Percentiles rank a stretch among this genome's conserved stretches.
These are phyloP conservation scores for Zaprionus gabonicus DNA, from an alignment of 1,140 invertebrate genomes.

Conservation along the genomic window DNA sequence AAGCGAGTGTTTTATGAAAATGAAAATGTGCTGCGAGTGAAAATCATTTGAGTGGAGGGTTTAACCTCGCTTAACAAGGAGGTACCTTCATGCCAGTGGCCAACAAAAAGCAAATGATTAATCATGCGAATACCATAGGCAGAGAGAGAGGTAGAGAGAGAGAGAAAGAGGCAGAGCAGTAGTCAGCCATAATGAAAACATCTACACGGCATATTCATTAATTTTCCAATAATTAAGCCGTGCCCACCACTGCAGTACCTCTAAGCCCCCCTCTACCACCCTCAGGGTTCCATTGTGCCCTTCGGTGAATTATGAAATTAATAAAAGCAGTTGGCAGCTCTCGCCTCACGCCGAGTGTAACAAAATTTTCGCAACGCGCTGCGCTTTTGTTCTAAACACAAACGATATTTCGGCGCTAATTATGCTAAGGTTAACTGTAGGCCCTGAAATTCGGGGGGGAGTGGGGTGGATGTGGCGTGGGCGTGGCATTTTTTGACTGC, in stretches of 20 bases:
- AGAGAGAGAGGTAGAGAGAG: neutral
- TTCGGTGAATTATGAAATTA: conserved; percentile 77
- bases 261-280: neutral
- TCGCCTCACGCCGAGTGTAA: conserved; percentile 12
- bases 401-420: conserved; percentile 73
- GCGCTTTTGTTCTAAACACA: conserved; percentile 79
- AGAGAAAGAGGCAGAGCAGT: neutral
- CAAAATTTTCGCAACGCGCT: conserved; percentile 61
- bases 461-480: neutral
- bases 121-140: conserved; percentile 62
- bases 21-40: conserved; percentile 35
- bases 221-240: conserved; percentile 80
- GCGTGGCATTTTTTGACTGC: conserved; percentile 34
- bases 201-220: conserved; percentile 77
- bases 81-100: neutral
- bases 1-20: conserved; percentile 32
- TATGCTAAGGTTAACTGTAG: conserved; percentile 73
- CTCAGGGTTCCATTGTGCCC: conserved; percentile 27
- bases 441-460: neutral
- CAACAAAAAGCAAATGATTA: conserved; percentile 51
- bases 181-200: conserved; percentile 58
- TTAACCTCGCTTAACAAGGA: neutral
- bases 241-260: conserved; percentile 1
- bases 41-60: conserved; percentile 19
- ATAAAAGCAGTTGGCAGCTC: conserved; percentile 68